A percentile compares a stretch with the other conserved stretches of the same genome.
phyloP scores from a whole-genome alignment of 1,140 invertebrate genomes.

The Lepidurus couesii region DNA sequence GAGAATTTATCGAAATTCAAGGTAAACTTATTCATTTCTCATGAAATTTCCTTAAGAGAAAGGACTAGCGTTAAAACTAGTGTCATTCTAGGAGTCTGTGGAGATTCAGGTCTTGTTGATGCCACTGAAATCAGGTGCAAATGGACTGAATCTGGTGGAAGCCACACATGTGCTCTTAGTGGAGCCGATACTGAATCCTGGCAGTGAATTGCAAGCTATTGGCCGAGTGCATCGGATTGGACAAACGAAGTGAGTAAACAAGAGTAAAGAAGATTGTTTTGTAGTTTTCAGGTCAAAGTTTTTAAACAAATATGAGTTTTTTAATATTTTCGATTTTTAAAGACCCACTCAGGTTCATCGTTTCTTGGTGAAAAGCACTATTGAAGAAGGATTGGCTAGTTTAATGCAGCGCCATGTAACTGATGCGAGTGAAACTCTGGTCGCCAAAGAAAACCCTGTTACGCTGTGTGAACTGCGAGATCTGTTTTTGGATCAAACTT shows the following conservation, averaged over 20 bases:
- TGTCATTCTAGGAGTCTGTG: conserved; percentile 42
- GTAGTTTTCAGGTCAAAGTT: not conserved
- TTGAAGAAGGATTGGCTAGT: conserved; percentile 61
- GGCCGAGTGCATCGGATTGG: conserved; percentile 72
- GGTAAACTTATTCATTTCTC: conserved; percentile 41
- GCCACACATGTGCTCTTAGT: conserved; percentile 70
- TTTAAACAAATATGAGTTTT: conserved; percentile 9
- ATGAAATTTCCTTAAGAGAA: not conserved
- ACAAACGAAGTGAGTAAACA: conserved; percentile 55
- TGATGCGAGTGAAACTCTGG: not conserved
- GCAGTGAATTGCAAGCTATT: conserved; percentile 69
- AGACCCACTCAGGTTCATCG: conserved; percentile 57
- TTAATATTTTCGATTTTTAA: conserved; percentile 37
- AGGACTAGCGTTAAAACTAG: not conserved
- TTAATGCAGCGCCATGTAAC: conserved; percentile 38
- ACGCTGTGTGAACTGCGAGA: conserved; percentile 39
- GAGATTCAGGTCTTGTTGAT: conserved; percentile 60
- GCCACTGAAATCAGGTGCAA: conserved; percentile 60
- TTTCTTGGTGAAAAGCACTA: conserved; percentile 60
- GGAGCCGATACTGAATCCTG: conserved; percentile 67
- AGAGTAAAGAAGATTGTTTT: conserved; percentile 33
- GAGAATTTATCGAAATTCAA: conserved; percentile 52
- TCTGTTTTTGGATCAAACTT: conserved; percentile 36
- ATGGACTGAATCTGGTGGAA: conserved; percentile 73
- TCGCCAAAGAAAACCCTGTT: conserved; percentile 39